Evolutionary conservation across 2,113 vertebrate species (phyloP).

Genomic region (Atractosteus spatula): DNA sequence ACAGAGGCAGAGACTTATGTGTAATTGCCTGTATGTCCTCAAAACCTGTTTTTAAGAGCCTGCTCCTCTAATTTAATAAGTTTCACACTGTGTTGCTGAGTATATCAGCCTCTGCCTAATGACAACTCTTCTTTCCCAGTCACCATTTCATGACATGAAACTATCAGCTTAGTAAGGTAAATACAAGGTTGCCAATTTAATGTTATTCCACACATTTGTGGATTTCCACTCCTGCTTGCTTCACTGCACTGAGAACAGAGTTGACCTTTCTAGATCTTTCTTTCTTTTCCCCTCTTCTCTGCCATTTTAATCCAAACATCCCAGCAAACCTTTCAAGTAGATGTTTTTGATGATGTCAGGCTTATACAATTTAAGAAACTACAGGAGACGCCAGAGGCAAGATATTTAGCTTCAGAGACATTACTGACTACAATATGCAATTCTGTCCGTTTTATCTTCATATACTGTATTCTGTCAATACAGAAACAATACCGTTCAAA

Average conservation of each 20-base stretch:
- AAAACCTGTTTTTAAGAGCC: conserved; percentile 59
- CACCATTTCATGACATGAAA: neutral
- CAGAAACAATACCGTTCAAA: too few relatives aligned
- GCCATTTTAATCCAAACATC: neutral
- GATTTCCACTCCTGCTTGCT: neutral
- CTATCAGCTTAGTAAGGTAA: neutral
- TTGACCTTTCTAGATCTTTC: neutral
- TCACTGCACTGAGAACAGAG: neutral
- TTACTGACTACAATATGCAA: too few relatives aligned
- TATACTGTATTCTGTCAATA: too few relatives aligned
- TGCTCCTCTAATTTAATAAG: conserved; percentile 66
- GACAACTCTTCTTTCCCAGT: conserved; percentile 62
- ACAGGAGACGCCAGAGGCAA: too few relatives aligned
- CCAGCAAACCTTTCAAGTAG: too few relatives aligned
- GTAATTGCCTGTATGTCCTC: conserved; percentile 73
- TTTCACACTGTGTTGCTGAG: conserved; percentile 61
- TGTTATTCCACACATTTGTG: neutral
- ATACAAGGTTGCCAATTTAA: conserved; percentile 1
- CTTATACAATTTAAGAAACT: too few relatives aligned
- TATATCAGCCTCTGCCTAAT: conserved; percentile 64
- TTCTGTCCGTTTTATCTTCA: too few relatives aligned
- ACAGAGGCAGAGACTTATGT: conserved; percentile 62
- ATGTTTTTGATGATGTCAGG: too few relatives aligned
- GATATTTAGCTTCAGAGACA: too few relatives aligned
- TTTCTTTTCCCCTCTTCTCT: neutral